Evolutionary conservation across 1,140 invertebrate species (phyloP), one percentile per base, ranked within the genome.

Genomic region (Drosophila mauritiana): DNA sequence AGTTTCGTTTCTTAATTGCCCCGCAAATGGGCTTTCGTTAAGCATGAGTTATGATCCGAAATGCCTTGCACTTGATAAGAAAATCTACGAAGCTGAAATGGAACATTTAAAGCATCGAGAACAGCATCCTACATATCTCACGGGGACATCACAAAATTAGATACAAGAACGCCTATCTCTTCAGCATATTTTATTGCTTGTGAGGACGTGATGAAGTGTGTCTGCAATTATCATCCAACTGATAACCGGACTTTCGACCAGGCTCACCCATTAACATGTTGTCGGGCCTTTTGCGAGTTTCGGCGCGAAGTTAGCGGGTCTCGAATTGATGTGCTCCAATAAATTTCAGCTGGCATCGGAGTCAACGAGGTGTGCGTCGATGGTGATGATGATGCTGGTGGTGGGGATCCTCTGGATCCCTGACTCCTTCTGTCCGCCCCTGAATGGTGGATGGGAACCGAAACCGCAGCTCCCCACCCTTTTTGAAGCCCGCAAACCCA

Each of bases 261-360:
- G 36, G n/a, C 39, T 22, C 17, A 25, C 40, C 27, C 63, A 55
- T 69, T 55, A 68, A 46, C 25, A 31, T 34, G 45, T 34, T 55
- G 64, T 40, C 48, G 42, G 25, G 36, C 53, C 39, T 49, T 57
- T 73, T 52, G 39, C 46, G 39, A 51, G 40, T 53, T 53, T 48
- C 27, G 37, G 25, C 45, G 59, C 37, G 11, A 15, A 61, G 65
- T 51, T 45, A 43, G 57, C 17, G 15, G 31, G 27, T 20, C 55
- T 54, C 15, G 39, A 61, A 79, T 68, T 73, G 77, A 79, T 79
- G 61, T 61, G 52, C 56, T 34, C 46, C 59, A 74, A 79, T 73
- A 74, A 68, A 74, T 79, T 73, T 34, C 10, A 12, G n/a, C 12
- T 13, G 37, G 56, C 25, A 31, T 31, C 31, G 43, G 22, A 63